Evolutionary conservation across 2,113 vertebrate genomes (phyloP), one percentile per base, ranked within the genome.

Genomic region (Collichthys lucidus): DNA sequence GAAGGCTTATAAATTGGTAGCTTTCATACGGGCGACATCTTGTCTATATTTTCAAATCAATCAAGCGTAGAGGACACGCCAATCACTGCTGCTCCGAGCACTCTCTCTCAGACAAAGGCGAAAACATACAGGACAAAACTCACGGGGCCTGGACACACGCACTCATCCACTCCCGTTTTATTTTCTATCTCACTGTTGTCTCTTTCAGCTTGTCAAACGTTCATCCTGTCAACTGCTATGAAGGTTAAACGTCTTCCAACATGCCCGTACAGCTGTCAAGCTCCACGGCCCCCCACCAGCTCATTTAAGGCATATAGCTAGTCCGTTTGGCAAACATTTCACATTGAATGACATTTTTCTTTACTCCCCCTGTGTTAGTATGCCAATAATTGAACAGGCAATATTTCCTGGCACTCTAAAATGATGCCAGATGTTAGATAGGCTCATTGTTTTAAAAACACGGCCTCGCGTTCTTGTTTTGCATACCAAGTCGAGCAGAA

Each of bases 31-130:
- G 70, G 87, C 84, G 91, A 93, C 91, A 92, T 90, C 90, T 94
- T 90, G 94, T 93, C 94, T 92, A 92, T 92, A 93, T 94, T 94
- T 93, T 90, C 82, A 91, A 94, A 94, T 94, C 94, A 94, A 92
- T 95, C 93, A 94, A 86, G 92, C 87, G 74, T 93, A 91, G 93
- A 94, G 94, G 94, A 93, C 94, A 94, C 84, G 86, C 74, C 90
- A 89, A 75, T 92, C 92, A 90, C 83, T 5, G 80, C 71, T 44
- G 65, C 83, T 82, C 83, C 22, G 64, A 79, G 83, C 73, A 65
- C 77, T 76, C 77, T 76, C 77, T 80, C 79, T 29, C 70, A 84
- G 78, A 86, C 74, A 88, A 83, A 90, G 61, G 80, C 72, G 66
- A 63, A 77, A 71, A 59, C 77, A 72, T 22, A 77, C 77, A 72